phyloP scores from a whole-genome alignment of 2,113 vertebrate genomes.

The Rallus limicola region DNA sequence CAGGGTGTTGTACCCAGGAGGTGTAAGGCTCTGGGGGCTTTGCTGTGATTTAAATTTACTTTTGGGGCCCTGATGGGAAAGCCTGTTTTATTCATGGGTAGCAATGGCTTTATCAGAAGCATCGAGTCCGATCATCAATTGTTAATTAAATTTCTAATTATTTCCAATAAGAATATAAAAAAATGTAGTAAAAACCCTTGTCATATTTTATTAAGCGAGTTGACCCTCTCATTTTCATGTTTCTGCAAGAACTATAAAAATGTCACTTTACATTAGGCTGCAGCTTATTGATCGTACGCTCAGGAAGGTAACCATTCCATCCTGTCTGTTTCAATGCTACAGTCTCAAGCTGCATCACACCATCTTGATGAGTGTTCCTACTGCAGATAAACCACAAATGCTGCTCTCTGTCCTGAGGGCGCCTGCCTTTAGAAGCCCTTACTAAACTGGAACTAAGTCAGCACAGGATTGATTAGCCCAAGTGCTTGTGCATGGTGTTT shows the following conservation, averaged over 20 bases:
- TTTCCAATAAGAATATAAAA: conserved; percentile 32
- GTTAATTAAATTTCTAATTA: conserved; percentile 49
- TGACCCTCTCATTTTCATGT: conserved; percentile 20
- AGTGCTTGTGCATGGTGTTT: neutral
- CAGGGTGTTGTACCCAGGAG: neutral
- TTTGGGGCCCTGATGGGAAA: neutral
- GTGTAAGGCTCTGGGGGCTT: neutral
- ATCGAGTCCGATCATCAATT: neutral
- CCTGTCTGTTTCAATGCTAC: neutral
- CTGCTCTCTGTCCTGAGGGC: neutral
- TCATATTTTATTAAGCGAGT: conserved; percentile 42
- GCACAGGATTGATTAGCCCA: neutral
- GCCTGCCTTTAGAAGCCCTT: neutral
- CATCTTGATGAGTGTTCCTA: neutral
- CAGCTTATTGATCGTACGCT: neutral
- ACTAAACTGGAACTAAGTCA: neutral
- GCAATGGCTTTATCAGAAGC: neutral
- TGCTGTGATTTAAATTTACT: neutral
- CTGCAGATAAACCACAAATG: neutral
- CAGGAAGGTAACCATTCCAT: neutral
- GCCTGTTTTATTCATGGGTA: neutral
- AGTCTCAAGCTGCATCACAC: neutral
- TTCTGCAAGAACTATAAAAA: conserved; percentile 40
- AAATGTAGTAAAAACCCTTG: neutral
- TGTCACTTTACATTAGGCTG: neutral